These are phyloP conservation scores for Murina feae DNA, from an alignment of 2,113 vertebrate species.

Conservation along the genomic window DNA sequence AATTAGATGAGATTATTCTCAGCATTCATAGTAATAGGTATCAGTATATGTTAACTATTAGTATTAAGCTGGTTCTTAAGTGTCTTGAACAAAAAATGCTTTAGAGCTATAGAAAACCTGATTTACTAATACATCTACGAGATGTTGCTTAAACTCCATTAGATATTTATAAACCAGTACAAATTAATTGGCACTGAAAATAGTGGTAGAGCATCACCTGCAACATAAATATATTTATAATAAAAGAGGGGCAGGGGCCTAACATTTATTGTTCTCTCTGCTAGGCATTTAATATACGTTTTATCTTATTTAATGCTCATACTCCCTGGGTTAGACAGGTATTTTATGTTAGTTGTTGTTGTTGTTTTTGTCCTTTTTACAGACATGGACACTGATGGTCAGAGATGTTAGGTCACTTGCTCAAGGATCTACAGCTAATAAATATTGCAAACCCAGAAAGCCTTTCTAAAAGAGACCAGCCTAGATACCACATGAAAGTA, in stretches of 20 bases:
- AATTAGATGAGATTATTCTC: constrained; percentile 62
- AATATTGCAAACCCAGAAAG: constrained; percentile 15
- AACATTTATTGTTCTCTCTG: background rate
- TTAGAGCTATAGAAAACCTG: background rate
- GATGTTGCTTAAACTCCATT: background rate
- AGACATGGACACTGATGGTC: background rate
- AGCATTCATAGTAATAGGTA: constrained; percentile 29
- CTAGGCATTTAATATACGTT: background rate
- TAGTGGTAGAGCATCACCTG: background rate
- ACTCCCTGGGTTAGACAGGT: background rate
- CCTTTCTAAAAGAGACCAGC: background rate
- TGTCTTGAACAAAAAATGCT: constrained; percentile 37
- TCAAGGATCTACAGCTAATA: constrained; percentile 13
- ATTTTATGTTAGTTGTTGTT: background rate
- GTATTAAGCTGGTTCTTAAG: constrained; percentile 51
- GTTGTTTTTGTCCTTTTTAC: constrained; percentile 25
- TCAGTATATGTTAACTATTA: constrained; percentile 51
- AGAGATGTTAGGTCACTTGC: constrained; percentile 6
- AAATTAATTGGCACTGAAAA: background rate
- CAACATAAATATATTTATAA: constrained; percentile 18
- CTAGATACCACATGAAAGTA: background rate
- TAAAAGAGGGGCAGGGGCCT: background rate
- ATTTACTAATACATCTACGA: constrained; percentile 12
- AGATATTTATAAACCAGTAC: background rate
- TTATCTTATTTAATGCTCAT: constrained; percentile 27